Evolutionary conservation across 2,888 invertebrate genomes (phyloP).

Genomic region (Drosophila bunnanda): DNA sequence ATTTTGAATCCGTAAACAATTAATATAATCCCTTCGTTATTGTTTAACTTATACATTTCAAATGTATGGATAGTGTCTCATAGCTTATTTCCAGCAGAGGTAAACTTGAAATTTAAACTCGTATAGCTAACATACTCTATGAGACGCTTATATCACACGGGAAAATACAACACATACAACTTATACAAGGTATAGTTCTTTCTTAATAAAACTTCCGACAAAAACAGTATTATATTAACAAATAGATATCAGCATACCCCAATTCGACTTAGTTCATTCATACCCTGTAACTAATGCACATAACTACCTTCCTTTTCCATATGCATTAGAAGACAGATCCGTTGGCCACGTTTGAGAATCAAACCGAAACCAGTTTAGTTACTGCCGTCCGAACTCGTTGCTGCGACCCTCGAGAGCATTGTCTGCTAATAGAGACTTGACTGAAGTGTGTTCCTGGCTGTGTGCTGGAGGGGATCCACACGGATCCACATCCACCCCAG

Average conservation of each 20-base stretch:
- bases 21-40: neutral
- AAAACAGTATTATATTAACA: neutral
- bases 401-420: slow-evolving; percentile 51
- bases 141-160: too few species aligned
- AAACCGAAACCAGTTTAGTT: slow-evolving; percentile 26
- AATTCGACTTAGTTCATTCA: neutral
- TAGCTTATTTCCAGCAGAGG: too few species aligned
- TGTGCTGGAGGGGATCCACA: slow-evolving; percentile 5
- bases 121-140: too few species aligned
- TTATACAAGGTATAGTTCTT: too few species aligned
- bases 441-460: slow-evolving; percentile 55
- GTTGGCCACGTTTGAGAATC: slow-evolving; percentile 39
- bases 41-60: neutral
- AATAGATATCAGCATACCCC: too few species aligned
- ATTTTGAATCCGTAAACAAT: neutral
- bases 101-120: too few species aligned
- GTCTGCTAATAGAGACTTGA: slow-evolving; percentile 81
- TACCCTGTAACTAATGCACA: slow-evolving; percentile 30
- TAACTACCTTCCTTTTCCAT: slow-evolving; percentile 66
- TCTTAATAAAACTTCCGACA: too few species aligned
- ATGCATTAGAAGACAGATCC: slow-evolving; percentile 55
- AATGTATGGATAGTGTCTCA: too few species aligned
- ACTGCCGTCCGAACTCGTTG: slow-evolving; percentile 1
- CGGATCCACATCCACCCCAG: slow-evolving; percentile 2
- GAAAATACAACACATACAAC: too few species aligned